Conservation (phyloP, 1,140 invertebrate species). For the Conopomorpha cramerella region DNA sequence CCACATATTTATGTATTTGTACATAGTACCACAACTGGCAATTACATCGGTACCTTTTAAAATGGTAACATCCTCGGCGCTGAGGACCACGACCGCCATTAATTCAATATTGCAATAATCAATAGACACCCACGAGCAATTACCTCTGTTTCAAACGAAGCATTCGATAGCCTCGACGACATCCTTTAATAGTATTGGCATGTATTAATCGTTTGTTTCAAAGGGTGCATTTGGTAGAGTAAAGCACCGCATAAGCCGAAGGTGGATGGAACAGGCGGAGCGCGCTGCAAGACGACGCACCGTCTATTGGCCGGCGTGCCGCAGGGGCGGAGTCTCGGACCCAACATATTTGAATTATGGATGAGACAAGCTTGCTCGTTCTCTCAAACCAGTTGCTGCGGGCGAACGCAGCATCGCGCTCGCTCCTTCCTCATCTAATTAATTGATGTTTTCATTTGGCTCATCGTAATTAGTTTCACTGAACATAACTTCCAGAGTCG, state of each 20-base stretch:
- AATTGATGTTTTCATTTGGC: conserved; percentile 57
- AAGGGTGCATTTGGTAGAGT: conserved; percentile 42
- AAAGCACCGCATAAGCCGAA: conserved; percentile 33
- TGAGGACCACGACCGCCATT: conserved; percentile 33
- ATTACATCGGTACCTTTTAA: too few relatives aligned
- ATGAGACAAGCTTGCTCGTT: conserved; percentile 37
- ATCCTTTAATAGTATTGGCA: conserved; percentile 28
- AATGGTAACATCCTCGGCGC: too few relatives aligned
- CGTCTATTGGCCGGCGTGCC: conserved; percentile 42
- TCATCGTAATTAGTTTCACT: conserved; percentile 28
- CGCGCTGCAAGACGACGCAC: conserved; percentile 21
- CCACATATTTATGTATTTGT: too few relatives aligned
- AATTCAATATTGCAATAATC: conserved; percentile 40
- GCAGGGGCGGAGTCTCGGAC: conserved; percentile 45
- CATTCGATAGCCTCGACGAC: conserved; percentile 19
- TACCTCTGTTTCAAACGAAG: conserved; percentile 9
- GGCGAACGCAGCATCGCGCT: conserved; percentile 39
- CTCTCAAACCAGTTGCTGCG: conserved; percentile 45
- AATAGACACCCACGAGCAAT: conserved; percentile 33
- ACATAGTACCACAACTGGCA: too few relatives aligned
- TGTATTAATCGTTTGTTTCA: conserved; percentile 40
- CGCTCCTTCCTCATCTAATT: conserved; percentile 49
- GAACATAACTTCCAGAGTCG: conserved; percentile 19
- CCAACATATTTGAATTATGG: conserved; percentile 59
- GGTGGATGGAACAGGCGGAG: conserved; percentile 40